Base-by-base conservation (phyloP, 1,140 invertebrate genomes). In the Daktulosphaira vitifoliae region DNA sequence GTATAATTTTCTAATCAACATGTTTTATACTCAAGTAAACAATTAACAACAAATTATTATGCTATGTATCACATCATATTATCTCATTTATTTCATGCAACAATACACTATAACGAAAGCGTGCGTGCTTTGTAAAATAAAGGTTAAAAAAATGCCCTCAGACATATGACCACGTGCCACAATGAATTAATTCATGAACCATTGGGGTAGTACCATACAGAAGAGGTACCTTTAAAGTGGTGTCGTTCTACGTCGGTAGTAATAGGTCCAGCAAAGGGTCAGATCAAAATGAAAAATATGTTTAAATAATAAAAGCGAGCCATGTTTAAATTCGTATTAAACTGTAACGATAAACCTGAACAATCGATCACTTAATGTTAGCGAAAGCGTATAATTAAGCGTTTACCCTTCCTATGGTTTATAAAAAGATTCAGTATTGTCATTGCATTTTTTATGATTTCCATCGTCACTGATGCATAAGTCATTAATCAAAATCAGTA, bases 401-500 rank as follows among this genome's bases (percentile, higher is more conserved):
- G 25, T 46, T 62, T 48, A 29, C 42, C 25, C 42, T 59, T 29
- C 37, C n/a, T 25, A 15, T 29, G 15, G 38, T 44, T n/a, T 48
- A 33, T 33, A 22, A 62, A 62, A 62, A 62, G 42, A 33, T 9
- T 46, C 13, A 62, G 18, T 62, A 46, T 33, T 33, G 9, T 33
- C 9, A 15, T 33, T 48, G 11, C 16, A 6, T 33, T 33, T 46
- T 56, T 16, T 26, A 44, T 44, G 16, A 33, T 54, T 56, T 54
- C 46, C 18, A 29, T 62, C 25, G 29, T 62, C 56, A 22, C 25
- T 48, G 42, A 62, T 62, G 44, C 42, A 62, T 38, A 62, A 62
- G 42, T 33, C 56, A 62, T 62, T 62, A 46, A 62, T 62, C 56
- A 62, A 62, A 62, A 48, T 62, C 56, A 20, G 56, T 22, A 46